Percentiles rank a stretch among this genome's conserved stretches.
phyloP scores from a whole-genome alignment of 2,113 vertebrate species.

The Hemiprocne comata region DNA sequence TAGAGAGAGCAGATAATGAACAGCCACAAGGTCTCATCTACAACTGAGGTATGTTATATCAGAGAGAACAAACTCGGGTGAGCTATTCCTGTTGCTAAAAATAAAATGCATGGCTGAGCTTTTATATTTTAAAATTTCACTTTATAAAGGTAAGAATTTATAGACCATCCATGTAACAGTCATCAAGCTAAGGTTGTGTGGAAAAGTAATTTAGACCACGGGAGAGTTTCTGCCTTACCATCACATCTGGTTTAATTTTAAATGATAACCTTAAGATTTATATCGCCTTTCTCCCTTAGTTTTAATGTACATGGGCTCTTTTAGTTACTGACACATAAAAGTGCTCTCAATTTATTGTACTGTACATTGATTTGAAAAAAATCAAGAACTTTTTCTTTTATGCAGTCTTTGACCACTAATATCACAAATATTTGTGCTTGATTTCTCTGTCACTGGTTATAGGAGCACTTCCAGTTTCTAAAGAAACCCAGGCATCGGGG shows the following conservation, averaged over 20 bases:
- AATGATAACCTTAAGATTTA: background rate
- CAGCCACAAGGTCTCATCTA: background rate
- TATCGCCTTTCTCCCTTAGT: background rate
- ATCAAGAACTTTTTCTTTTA: background rate
- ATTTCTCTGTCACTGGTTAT: background rate
- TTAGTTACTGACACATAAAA: background rate
- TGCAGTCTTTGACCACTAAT: background rate
- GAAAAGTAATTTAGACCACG: background rate
- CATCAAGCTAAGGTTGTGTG: background rate
- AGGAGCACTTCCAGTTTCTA: background rate
- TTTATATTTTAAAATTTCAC: background rate
- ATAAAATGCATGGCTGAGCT: background rate
- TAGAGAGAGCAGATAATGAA: background rate
- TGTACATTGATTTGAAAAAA: background rate
- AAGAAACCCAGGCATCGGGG: background rate
- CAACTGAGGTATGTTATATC: background rate
- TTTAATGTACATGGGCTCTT: background rate
- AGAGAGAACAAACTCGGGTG: background rate
- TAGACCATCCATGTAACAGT: background rate
- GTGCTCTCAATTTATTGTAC: background rate
- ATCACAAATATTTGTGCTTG: background rate
- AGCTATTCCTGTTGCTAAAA: background rate
- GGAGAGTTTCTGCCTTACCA: background rate
- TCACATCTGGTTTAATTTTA: background rate
- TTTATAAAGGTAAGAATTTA: background rate